phyloP scores from a whole-genome alignment of 2,888 invertebrate genomes.

The Drosophila borborema region DNA sequence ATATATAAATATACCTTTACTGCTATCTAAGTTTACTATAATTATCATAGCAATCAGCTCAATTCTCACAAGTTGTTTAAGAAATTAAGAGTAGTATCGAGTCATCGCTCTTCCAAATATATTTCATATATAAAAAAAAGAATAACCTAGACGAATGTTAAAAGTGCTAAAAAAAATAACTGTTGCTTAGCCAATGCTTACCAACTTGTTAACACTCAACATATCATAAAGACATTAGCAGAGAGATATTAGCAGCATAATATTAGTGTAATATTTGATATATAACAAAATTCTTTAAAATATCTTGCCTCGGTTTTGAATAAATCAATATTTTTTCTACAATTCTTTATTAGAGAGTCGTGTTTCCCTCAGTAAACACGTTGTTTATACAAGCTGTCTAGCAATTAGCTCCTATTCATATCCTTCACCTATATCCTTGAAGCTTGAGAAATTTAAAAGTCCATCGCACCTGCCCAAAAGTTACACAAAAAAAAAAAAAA shows the following conservation, averaged over 20 bases:
- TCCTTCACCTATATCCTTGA: not conserved
- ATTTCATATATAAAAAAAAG: not conserved
- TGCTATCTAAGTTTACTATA: not conserved
- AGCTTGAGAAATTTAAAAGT: slow-evolving; percentile 29
- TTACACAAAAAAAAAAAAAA: not conserved
- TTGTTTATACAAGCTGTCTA: not conserved
- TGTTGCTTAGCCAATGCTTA: not conserved
- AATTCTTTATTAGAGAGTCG: not conserved
- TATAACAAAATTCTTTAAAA: not conserved
- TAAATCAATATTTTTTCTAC: no score
- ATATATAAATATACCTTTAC: not conserved
- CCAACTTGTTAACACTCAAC: not conserved
- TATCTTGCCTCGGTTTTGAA: not conserved
- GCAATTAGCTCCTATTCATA: not conserved
- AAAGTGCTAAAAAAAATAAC: not conserved
- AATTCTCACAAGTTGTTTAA: not conserved
- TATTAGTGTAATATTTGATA: not conserved
- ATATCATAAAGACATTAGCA: not conserved
- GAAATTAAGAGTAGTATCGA: not conserved
- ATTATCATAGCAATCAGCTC: not conserved
- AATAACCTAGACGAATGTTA: not conserved
- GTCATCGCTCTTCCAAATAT: not conserved
- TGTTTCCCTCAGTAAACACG: not conserved
- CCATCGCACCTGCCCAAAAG: slow-evolving; percentile 13
- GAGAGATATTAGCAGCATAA: not conserved